Evolutionary conservation across 2,888 invertebrate species (phyloP).

Genomic region (Anoplius nigerrimus): DNA sequence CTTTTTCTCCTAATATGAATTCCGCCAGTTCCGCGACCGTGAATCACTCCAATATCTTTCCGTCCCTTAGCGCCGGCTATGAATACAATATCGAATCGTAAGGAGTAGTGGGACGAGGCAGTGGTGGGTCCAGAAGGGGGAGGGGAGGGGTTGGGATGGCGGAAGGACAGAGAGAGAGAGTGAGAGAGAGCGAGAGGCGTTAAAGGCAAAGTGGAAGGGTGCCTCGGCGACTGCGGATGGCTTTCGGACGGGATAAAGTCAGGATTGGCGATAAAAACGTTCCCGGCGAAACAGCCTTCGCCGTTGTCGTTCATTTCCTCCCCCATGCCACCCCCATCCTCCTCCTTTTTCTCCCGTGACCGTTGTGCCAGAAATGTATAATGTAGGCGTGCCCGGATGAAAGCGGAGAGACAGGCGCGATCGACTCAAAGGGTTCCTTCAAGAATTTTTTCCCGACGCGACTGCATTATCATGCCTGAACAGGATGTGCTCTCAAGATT

Average conservation of each 20-base stretch:
- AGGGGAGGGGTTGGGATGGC: constrained; percentile 25
- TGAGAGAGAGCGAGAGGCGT: too few species aligned
- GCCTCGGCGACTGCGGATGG: constrained; percentile 33
- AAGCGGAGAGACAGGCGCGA: too few species aligned
- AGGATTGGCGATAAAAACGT: constrained; percentile 59
- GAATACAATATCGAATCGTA: constrained; percentile 65
- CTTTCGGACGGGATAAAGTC: constrained; percentile 38
- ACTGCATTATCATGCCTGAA: too few species aligned
- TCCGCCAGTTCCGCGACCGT: constrained; percentile 49
- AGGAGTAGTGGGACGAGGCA: constrained; percentile 1
- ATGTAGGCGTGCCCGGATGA: too few species aligned
- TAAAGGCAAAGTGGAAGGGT: too few species aligned
- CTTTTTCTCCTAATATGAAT: constrained; percentile 60
- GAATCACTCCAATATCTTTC: constrained; percentile 57
- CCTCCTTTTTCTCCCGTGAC: constrained; percentile 24
- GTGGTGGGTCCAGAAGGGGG: constrained; percentile 1
- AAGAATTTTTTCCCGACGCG: too few species aligned
- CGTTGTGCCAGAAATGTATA: constrained; percentile 18
- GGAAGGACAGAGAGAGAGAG: too few species aligned
- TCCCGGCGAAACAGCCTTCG: constrained; percentile 37
- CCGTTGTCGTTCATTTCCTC: constrained; percentile 34
- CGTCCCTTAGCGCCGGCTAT: constrained; percentile 61
- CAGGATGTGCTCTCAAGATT: too few species aligned
- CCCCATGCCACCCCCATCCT: background rate
- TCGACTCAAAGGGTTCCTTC: too few species aligned